Evolutionary conservation across 2,113 vertebrate genomes (phyloP).

Genomic region (Felis chaus): DNA sequence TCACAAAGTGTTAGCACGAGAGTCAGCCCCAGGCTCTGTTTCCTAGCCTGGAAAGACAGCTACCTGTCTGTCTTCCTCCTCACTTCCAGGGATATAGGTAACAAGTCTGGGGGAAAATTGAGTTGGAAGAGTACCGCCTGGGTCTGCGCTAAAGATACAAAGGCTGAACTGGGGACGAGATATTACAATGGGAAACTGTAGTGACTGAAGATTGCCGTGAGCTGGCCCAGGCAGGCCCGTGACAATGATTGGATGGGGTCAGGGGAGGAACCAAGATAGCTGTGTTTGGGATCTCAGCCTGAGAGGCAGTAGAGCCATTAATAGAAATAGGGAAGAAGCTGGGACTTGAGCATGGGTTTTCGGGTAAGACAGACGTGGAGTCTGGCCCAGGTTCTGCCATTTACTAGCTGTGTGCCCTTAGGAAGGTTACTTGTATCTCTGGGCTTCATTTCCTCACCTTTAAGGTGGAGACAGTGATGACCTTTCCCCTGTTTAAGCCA

Average conservation of each 20-base stretch:
- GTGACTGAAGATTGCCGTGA: not conserved
- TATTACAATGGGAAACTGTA: not conserved
- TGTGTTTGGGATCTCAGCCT: not conserved
- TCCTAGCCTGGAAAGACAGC: not conserved
- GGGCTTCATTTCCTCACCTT: not conserved
- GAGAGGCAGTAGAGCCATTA: not conserved
- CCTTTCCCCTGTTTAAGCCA: not conserved
- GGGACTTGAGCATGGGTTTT: not conserved
- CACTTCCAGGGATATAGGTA: not conserved
- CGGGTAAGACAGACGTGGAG: not conserved
- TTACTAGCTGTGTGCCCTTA: not conserved
- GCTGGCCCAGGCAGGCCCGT: rapidly evolving
- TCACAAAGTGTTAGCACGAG: not conserved
- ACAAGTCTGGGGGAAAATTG: not conserved
- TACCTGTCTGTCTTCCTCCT: not conserved
- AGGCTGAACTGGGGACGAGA: not conserved
- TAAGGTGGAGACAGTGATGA: not conserved
- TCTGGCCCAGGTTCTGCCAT: not conserved
- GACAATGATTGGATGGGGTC: not conserved
- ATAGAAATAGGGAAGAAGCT: not conserved
- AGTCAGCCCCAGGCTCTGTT: not conserved
- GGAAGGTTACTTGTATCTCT: not conserved
- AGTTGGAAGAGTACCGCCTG: not conserved
- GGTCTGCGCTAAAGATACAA: not conserved
- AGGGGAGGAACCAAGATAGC: not conserved